A percentile compares a stretch with the other conserved stretches of the same genome.
These are phyloP conservation scores for Chitala chitala DNA, from an alignment of 2,113 vertebrate genomes.

Conservation along the genomic window DNA sequence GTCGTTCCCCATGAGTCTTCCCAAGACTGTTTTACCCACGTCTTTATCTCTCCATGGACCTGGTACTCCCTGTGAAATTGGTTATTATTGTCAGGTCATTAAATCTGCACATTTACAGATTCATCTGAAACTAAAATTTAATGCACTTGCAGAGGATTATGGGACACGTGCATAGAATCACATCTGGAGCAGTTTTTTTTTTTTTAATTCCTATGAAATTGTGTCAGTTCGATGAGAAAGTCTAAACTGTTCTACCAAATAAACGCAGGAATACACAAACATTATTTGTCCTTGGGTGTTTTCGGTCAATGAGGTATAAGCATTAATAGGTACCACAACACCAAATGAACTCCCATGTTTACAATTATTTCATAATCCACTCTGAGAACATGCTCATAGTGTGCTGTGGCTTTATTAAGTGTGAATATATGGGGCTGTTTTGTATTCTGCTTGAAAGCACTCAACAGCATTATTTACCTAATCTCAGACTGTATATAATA, in stretches of 20 bases:
- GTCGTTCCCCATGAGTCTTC: background rate
- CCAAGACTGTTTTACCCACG: background rate
- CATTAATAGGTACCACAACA: too few relatives aligned
- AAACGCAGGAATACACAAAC: background rate
- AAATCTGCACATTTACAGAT: conserved; percentile 7
- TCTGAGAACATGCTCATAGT: too few relatives aligned
- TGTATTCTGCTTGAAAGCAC: too few relatives aligned
- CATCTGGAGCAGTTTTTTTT: background rate
- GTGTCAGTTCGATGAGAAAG: background rate
- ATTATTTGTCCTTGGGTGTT: background rate
- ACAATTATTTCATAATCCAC: too few relatives aligned
- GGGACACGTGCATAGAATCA: background rate
- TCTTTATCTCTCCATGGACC: conserved; percentile 5
- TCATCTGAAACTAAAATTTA: conserved; percentile 9
- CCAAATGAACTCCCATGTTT: too few relatives aligned
- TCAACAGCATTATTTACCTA: too few relatives aligned
- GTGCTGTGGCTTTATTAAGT: too few relatives aligned
- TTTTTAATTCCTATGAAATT: background rate
- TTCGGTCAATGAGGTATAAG: too few relatives aligned
- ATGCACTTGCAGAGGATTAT: background rate
- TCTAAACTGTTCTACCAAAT: background rate
- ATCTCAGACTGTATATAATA: too few relatives aligned
- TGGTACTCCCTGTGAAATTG: conserved; percentile 22
- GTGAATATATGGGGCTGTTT: too few relatives aligned
- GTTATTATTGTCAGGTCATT: conserved; percentile 28